Conservation (phyloP, 2,113 vertebrate species). For the Microcebus lehilahytsara region DNA sequence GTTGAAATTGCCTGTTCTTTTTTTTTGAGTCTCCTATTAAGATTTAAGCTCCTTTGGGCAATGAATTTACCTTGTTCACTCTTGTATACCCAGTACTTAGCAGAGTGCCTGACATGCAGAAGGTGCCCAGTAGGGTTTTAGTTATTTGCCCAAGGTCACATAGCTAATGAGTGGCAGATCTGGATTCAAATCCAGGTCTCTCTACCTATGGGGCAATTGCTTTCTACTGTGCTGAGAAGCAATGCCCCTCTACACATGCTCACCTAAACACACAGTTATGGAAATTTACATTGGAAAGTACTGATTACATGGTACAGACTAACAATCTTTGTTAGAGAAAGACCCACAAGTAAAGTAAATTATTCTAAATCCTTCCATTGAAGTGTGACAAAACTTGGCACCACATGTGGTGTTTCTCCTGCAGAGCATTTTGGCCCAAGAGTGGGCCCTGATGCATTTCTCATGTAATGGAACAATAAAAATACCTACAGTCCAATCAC, state of each 20-base stretch:
- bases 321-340: conserved; percentile 14
- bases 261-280: background rate
- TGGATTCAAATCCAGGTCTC: background rate
- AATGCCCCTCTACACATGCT: background rate
- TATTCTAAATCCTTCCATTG: background rate
- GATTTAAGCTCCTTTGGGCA: background rate
- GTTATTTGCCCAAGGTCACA: background rate
- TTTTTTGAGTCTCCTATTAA: background rate
- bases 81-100: background rate
- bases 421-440: background rate
- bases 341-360: conserved; percentile 17
- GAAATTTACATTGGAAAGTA: conserved; percentile 12
- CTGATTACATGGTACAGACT: background rate
- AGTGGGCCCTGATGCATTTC: background rate
- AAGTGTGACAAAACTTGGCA: conserved; percentile 35
- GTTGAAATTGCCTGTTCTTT: background rate
- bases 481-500: background rate
- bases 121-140: background rate
- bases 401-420: background rate
- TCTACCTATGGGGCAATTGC: background rate
- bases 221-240: background rate
- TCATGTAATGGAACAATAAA: background rate
- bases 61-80: background rate
- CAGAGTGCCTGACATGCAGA: background rate
- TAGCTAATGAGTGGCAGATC: background rate